Evolutionary conservation across 2,888 invertebrate species (phyloP).

Genomic region (Baronia brevicornis): DNA sequence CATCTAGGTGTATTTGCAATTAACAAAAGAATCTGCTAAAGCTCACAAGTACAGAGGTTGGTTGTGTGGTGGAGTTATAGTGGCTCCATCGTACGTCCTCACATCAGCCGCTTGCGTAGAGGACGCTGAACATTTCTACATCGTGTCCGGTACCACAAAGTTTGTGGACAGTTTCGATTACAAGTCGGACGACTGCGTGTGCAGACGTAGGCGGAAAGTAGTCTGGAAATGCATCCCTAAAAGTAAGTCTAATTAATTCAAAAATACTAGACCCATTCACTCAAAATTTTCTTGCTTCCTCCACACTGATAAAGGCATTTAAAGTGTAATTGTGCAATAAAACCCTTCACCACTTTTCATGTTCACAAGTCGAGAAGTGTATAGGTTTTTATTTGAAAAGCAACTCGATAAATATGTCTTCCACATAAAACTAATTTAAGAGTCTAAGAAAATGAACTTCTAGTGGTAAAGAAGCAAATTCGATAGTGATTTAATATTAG

Average conservation of each 20-base stretch:
- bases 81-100: conserved; percentile 50
- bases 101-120: conserved; percentile 68
- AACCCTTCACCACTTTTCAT: no score
- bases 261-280: not conserved
- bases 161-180: conserved; percentile 62
- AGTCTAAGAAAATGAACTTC: no score
- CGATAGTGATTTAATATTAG: no score
- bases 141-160: conserved; percentile 59
- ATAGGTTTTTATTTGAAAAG: no score
- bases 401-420: no score
- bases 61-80: conserved; percentile 64
- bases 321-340: no score
- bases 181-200: conserved; percentile 52
- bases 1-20: conserved; percentile 55
- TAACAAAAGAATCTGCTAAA: conserved; percentile 63
- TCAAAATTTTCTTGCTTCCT: no score
- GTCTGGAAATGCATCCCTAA: conserved; percentile 70
- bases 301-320: no score
- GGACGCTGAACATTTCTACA: conserved; percentile 63
- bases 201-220: conserved; percentile 54
- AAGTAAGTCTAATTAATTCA: conserved; percentile 38
- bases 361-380: no score
- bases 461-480: no score
- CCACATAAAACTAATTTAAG: no score
- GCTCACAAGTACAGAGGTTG: conserved; percentile 64